Percentiles rank a stretch among this genome's conserved stretches.
Evolutionary conservation across 2,888 invertebrate species (phyloP).

Genomic region (Napeogenes sylphis): DNA sequence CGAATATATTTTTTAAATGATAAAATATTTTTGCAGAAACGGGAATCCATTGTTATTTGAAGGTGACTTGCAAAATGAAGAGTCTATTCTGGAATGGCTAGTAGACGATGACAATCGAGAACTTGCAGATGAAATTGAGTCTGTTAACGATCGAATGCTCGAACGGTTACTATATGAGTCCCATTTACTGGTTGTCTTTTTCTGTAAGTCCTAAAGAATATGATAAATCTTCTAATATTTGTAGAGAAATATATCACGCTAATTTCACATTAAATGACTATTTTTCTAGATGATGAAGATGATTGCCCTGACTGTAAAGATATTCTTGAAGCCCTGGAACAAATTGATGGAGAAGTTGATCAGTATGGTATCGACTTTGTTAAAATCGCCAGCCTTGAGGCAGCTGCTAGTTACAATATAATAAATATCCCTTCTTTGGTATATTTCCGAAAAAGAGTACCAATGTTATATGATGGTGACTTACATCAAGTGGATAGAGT

Average conservation of each 20-base stretch:
- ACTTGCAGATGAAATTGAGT: conserved; percentile 95
- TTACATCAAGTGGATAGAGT: conserved; percentile 91
- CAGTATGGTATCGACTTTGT: conserved; percentile 96
- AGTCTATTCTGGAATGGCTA: conserved; percentile 94
- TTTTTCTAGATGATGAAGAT: conserved; percentile 82
- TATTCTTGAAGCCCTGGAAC: conserved; percentile 92
- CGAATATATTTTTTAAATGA: neutral
- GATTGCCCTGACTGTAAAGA: conserved; percentile 95
- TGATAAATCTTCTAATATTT: neutral
- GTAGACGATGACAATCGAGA: conserved; percentile 96
- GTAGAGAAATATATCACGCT: neutral
- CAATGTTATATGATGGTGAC: conserved; percentile 93
- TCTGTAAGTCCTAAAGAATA: conserved; percentile 80
- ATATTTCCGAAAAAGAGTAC: conserved; percentile 89
- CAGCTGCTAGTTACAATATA: conserved; percentile 88
- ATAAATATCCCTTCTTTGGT: conserved; percentile 91
- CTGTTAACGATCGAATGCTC: conserved; percentile 93
- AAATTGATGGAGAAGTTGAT: conserved; percentile 97
- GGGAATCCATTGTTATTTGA: conserved; percentile 93
- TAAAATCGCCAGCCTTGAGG: conserved; percentile 89
- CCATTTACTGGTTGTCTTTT: conserved; percentile 92
- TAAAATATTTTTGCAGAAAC: conserved; percentile 79
- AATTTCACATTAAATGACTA: neutral
- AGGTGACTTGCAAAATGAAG: conserved; percentile 95
- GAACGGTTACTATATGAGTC: conserved; percentile 90